These are phyloP conservation scores for Alexandromys fortis DNA, from an alignment of 2,113 vertebrate genomes.

Conservation along the genomic window DNA sequence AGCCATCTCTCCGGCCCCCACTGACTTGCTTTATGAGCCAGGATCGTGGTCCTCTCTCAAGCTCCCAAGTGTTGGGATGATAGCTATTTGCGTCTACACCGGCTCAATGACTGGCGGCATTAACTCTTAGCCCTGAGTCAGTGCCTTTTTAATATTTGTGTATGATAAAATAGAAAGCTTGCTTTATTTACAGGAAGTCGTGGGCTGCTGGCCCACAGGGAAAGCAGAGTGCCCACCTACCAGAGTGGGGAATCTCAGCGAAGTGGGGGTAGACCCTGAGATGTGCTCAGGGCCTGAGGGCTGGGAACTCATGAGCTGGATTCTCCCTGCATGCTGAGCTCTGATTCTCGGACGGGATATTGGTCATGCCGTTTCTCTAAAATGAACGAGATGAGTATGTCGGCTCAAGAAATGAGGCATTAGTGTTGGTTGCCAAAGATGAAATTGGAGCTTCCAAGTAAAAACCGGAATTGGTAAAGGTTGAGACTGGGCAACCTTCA, in stretches of 20 bases:
- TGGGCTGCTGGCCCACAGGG: not conserved
- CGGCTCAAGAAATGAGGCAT: not conserved
- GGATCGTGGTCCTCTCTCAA: not conserved
- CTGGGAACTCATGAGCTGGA: not conserved
- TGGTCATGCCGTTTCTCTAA: not conserved
- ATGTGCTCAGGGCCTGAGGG: not conserved
- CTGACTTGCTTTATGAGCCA: not conserved
- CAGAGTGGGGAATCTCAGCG: not conserved
- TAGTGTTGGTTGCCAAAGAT: conserved; percentile 1
- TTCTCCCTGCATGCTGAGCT: not conserved
- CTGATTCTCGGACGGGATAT: not conserved
- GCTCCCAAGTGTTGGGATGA: not conserved
- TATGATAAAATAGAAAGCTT: conserved; percentile 4
- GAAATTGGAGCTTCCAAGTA: conserved; percentile 37
- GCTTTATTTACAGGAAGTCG: not conserved
- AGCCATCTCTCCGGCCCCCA: not conserved
- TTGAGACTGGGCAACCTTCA: not conserved
- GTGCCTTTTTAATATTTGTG: not conserved
- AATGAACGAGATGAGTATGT: not conserved
- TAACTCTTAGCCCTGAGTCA: not conserved
- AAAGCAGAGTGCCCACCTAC: not conserved
- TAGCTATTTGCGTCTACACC: not conserved
- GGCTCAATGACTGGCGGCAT: not conserved
- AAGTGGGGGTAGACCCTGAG: not conserved
- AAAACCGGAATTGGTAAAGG: conserved; percentile 37